Evolutionary conservation across 2,113 vertebrate species (phyloP).

Genomic region (Ameiurus melas): DNA sequence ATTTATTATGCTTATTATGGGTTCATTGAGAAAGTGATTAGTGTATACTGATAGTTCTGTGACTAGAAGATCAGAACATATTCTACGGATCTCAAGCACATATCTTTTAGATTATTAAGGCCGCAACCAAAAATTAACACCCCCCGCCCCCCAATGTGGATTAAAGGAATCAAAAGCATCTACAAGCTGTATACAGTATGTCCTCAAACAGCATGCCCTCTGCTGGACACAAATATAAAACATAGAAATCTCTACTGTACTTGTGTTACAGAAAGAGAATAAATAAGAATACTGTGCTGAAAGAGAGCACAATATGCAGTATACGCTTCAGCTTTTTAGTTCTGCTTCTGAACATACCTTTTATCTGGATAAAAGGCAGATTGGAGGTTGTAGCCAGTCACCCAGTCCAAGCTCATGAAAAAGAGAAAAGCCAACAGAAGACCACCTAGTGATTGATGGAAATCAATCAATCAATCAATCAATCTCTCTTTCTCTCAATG

Average conservation of each 20-base stretch:
- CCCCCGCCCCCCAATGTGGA: no score
- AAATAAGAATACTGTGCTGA: constrained; percentile 67
- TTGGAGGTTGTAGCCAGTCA: background rate
- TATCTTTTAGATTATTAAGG: background rate
- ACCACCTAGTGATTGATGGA: background rate
- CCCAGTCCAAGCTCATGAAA: background rate
- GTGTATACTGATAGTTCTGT: background rate
- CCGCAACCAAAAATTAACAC: background rate
- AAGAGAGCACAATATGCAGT: constrained; percentile 38
- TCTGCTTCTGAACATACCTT: background rate
- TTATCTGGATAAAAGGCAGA: background rate
- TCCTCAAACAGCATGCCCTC: constrained; percentile 27
- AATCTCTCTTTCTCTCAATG: background rate
- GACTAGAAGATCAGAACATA: background rate
- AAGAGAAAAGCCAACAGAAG: background rate
- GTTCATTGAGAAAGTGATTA: background rate
- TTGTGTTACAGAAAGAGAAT: constrained; percentile 52
- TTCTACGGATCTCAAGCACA: background rate
- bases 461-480: background rate
- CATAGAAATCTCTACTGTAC: background rate
- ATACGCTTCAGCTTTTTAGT: constrained; percentile 41
- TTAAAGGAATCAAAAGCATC: background rate
- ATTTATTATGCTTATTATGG: background rate
- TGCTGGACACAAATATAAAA: constrained; percentile 21
- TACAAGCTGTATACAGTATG: background rate